Evolutionary conservation across 2,113 vertebrate genomes (phyloP), one percentile per base, ranked within the genome.

Genomic region (Lagopus leucura): DNA sequence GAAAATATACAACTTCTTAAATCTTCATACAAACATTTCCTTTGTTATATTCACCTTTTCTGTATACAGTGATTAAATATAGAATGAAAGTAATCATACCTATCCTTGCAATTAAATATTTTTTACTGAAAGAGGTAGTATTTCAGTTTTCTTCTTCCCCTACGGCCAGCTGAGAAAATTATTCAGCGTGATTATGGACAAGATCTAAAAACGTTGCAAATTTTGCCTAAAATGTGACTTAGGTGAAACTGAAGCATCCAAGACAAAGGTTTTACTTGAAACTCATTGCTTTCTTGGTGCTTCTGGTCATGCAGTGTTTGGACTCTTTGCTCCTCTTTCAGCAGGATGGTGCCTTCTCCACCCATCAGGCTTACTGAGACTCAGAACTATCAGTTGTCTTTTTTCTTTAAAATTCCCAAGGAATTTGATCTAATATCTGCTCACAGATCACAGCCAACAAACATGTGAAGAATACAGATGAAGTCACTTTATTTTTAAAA

Each of bases 401-500:
- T 72, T 86, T 63, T 8, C 12, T 43, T 12, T 78, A 69, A 86
- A 81, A 71, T 69, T 80, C 90, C 70, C 71, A 73, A 96, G 47
- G 70, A 90, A 88, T 67, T 83, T 30, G 76, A 71, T 96, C 80
- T 95, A 93, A 93, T 95, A 88, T 78, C 81, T 82, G 36, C 32
- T 95, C 74, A 81, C 76, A 92, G 77, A 95, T 86, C 80, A 92
- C 40, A 90, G 95, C 91, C 83, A 93, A 87, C 74, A 92, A 94
- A 73, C 27, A 69, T 71, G 63, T 48, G 92, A 92, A 89, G 86
- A 92, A 95, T 90, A 89, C 86, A 95, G 92, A 96, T 87, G 86
- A 94, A 92, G 94, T 79, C 70, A 58, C 73, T 93, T 94, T 96
- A 92, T 92, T 96, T 95, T 96, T 96, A 93, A 96, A 96, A 92